Conservation (phyloP, 2,888 invertebrate genomes). For the Leptopilina myrica region DNA sequence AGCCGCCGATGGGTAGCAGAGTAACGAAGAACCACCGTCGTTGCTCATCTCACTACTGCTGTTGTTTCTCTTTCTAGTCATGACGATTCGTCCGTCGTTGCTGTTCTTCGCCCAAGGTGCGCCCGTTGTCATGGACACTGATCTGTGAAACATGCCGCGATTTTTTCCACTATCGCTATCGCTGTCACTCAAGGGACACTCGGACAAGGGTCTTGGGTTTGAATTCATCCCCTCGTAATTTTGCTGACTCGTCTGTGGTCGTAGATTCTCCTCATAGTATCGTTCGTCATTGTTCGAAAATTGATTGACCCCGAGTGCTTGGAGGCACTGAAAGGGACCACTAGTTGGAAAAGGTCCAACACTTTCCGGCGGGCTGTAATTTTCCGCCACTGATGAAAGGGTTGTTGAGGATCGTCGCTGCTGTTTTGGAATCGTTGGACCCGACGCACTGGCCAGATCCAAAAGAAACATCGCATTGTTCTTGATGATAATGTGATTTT, state of each 20-base stretch:
- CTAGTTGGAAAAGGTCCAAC: slow-evolving; percentile 79
- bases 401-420: slow-evolving; percentile 73
- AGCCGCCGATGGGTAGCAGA: slow-evolving; percentile 93
- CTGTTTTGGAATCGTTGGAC: slow-evolving; percentile 76
- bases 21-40: slow-evolving; percentile 86
- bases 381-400: slow-evolving; percentile 79
- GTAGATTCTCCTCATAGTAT: slow-evolving; percentile 77
- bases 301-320: slow-evolving; percentile 76
- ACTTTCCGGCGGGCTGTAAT: slow-evolving; percentile 79
- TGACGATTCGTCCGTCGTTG: slow-evolving; percentile 79
- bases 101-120: slow-evolving; percentile 81
- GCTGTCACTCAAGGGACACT: slow-evolving; percentile 79
- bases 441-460: slow-evolving; percentile 89
- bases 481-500: slow-evolving; percentile 86
- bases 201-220: slow-evolving; percentile 77
- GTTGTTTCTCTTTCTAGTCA: slow-evolving; percentile 84
- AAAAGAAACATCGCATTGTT: slow-evolving; percentile 96
- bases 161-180: slow-evolving; percentile 78
- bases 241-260: slow-evolving; percentile 76
- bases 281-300: slow-evolving; percentile 70
- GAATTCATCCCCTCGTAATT: slow-evolving; percentile 65
- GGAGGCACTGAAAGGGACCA: slow-evolving; percentile 81
- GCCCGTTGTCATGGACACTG: slow-evolving; percentile 90
- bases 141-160: slow-evolving; percentile 86
- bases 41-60: slow-evolving; percentile 83